These are phyloP conservation scores for Falcaria lacertinaria DNA, from an alignment of 2,888 invertebrate species.

Conservation along the genomic window DNA sequence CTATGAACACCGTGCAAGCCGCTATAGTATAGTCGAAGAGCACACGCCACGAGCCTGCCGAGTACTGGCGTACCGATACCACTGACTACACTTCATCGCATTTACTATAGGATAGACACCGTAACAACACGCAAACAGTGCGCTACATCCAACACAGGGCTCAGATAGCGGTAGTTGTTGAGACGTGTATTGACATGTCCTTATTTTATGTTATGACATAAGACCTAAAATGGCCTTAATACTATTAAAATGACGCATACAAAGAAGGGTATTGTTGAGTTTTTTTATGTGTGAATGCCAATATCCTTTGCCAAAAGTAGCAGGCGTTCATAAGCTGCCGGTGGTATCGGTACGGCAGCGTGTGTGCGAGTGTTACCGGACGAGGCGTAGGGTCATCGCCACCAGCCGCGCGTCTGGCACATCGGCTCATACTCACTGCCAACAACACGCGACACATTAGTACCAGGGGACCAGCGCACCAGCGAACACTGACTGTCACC, in stretches of 20 bases:
- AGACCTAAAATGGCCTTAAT: too few relatives aligned
- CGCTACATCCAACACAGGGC: too few relatives aligned
- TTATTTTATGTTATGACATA: too few relatives aligned
- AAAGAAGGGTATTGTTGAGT: neutral
- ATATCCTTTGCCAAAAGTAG: neutral
- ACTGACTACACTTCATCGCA: too few relatives aligned
- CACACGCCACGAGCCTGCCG: conserved; percentile 29
- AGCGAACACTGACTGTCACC: conserved; percentile 4
- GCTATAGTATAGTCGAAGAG: conserved; percentile 32
- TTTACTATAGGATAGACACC: too few relatives aligned
- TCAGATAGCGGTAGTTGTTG: too few relatives aligned
- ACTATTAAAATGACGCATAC: too few relatives aligned
- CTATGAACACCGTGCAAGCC: conserved; percentile 27
- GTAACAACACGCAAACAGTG: too few relatives aligned
- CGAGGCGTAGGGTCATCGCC: conserved; percentile 59
- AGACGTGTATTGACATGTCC: too few relatives aligned
- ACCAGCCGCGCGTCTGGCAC: conserved; percentile 50
- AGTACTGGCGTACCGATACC: conserved; percentile 1
- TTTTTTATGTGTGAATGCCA: neutral
- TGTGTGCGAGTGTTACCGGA: conserved; percentile 43
- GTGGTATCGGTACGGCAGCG: conserved; percentile 1
- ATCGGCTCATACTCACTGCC: conserved; percentile 69
- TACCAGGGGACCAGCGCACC: conserved; percentile 1
- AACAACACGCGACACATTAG: conserved; percentile 40
- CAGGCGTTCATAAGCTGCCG: conserved; percentile 1